These are phyloP conservation scores for Chondrosia reniformis DNA, from an alignment of 37 sponge, comb jelly and placozoan genomes.

Conservation along the genomic window DNA sequence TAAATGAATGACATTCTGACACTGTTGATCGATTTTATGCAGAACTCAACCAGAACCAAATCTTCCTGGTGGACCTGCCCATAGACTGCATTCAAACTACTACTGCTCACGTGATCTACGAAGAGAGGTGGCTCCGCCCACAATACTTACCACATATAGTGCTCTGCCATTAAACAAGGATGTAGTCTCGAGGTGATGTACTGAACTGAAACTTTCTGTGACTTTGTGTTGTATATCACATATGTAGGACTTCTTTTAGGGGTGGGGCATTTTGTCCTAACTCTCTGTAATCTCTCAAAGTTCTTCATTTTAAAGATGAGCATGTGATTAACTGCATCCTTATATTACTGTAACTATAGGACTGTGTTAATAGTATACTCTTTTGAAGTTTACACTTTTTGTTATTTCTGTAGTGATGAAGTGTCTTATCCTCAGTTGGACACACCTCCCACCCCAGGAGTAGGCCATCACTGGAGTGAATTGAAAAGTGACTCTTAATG, in stretches of 20 bases:
- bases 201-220: not conserved
- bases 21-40: not conserved
- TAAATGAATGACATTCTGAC: too few relatives aligned
- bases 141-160: constrained; percentile 2
- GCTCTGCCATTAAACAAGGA: not conserved
- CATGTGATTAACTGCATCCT: too few relatives aligned
- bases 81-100: constrained; percentile 67
- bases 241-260: too few relatives aligned
- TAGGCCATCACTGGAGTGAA: constrained; percentile 37
- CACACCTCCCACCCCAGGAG: constrained; percentile 66
- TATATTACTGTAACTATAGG: too few relatives aligned
- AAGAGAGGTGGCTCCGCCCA: constrained; percentile 61
- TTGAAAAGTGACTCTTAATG: too few relatives aligned
- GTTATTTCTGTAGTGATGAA: constrained; percentile 35
- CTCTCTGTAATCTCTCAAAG: too few relatives aligned
- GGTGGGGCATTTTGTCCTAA: too few relatives aligned
- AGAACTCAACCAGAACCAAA: constrained; percentile 70
- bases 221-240: too few relatives aligned
- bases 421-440: constrained; percentile 41
- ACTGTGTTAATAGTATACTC: not conserved
- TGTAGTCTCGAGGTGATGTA: not conserved
- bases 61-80: constrained; percentile 72
- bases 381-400: too few relatives aligned
- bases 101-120: constrained; percentile 61
- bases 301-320: too few relatives aligned